Evolutionary conservation across 2,888 invertebrate genomes (phyloP).

Genomic region (Nudaria mundana): DNA sequence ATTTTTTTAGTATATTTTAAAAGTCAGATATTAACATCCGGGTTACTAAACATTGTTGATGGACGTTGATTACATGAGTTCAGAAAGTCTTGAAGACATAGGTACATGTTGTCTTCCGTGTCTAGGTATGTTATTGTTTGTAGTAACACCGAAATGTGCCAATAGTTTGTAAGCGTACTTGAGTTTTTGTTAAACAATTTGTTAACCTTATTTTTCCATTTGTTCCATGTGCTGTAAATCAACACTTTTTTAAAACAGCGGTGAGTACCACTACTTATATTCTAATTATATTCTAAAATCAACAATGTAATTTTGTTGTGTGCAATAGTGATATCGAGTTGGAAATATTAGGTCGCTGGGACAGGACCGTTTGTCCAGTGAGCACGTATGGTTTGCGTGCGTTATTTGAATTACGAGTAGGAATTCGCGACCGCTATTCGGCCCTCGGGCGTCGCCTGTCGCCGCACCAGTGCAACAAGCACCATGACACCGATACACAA

Average conservation of each 20-base stretch:
- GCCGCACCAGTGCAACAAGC: conserved; percentile 43
- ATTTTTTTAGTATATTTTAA: conserved; percentile 27
- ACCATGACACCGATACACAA: conserved; percentile 68
- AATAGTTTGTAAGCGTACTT: background rate
- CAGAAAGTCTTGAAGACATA: conserved; percentile 66
- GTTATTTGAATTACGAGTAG: conserved; percentile 76
- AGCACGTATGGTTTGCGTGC: conserved; percentile 67
- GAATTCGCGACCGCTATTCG: conserved; percentile 79
- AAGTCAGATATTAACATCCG: conserved; percentile 20
- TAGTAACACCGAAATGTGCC: background rate
- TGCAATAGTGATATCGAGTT: conserved; percentile 50
- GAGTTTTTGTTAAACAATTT: too few relatives aligned
- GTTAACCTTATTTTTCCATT: conserved; percentile 31
- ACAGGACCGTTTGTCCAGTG: conserved; percentile 67
- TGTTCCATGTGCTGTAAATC: conserved; percentile 72
- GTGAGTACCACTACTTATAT: conserved; percentile 48
- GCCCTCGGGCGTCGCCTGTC: conserved; percentile 52
- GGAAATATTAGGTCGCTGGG: conserved; percentile 70
- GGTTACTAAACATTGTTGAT: conserved; percentile 43
- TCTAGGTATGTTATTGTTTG: conserved; percentile 44
- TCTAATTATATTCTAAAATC: conserved; percentile 10
- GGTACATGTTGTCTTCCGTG: conserved; percentile 74
- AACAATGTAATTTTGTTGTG: conserved; percentile 37
- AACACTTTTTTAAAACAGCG: conserved; percentile 47
- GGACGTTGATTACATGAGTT: conserved; percentile 61